A percentile compares a stretch with the other conserved stretches of the same genome.
phyloP scores from a whole-genome alignment of 2,888 invertebrate genomes.

The Heterodera filipjevi region DNA sequence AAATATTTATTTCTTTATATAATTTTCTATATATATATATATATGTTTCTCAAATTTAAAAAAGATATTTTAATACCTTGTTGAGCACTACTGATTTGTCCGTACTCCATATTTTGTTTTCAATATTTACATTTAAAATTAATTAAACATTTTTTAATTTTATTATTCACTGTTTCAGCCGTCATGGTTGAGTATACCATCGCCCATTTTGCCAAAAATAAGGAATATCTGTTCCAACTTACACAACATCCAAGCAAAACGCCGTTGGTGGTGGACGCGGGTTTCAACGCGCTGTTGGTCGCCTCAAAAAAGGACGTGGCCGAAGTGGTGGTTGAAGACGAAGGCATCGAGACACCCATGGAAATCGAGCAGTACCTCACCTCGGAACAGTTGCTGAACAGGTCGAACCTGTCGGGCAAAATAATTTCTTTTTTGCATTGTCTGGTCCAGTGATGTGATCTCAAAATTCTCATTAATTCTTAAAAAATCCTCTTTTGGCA shows the following conservation, averaged over 20 bases:
- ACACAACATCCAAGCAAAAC: slow-evolving; percentile 43
- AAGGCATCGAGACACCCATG: neutral
- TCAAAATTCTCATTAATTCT: too few relatives aligned
- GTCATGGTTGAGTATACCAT: slow-evolving; percentile 65
- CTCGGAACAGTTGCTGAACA: slow-evolving; percentile 17
- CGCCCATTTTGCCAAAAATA: slow-evolving; percentile 63
- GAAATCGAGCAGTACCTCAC: slow-evolving; percentile 12
- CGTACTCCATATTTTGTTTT: too few relatives aligned
- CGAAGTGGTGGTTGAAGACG: neutral
- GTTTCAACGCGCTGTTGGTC: slow-evolving; percentile 40
- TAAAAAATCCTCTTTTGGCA: too few relatives aligned
- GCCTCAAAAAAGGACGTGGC: slow-evolving; percentile 15
- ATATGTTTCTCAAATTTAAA: too few relatives aligned
- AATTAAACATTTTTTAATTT: too few relatives aligned
- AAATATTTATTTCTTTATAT: too few relatives aligned
- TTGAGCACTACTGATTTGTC: too few relatives aligned
- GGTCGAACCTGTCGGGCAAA: neutral
- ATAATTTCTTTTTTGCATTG: too few relatives aligned
- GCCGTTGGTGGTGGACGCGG: slow-evolving; percentile 57
- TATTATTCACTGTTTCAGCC: slow-evolving; percentile 5
- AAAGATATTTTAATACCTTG: too few relatives aligned
- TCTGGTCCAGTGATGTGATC: too few relatives aligned
- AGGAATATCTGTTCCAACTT: slow-evolving; percentile 41
- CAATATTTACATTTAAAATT: too few relatives aligned
- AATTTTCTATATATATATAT: too few relatives aligned